These are phyloP conservation scores for Chascanopsetta lugubris DNA, from an alignment of 2,113 vertebrate genomes.

Conservation along the genomic window DNA sequence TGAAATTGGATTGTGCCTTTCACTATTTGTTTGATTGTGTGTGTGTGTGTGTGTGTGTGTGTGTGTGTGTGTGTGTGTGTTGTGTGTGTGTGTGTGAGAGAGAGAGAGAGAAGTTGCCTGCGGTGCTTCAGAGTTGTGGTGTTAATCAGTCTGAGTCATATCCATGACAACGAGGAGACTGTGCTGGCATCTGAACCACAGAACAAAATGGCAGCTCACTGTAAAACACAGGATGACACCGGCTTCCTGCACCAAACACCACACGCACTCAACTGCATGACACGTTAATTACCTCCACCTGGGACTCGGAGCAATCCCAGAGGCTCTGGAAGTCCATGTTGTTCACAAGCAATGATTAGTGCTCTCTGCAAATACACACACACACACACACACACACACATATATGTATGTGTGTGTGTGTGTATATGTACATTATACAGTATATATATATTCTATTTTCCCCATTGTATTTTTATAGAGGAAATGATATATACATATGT, in stretches of 20 bases:
- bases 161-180: constrained; percentile 77
- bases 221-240: constrained; percentile 46
- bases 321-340: not conserved
- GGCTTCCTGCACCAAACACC: constrained; percentile 35
- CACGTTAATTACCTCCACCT: not conserved
- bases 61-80: constrained; percentile 11
- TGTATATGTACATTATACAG: too few relatives aligned
- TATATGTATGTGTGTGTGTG: too few relatives aligned
- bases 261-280: not conserved
- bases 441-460: too few relatives aligned
- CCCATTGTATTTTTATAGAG: too few relatives aligned
- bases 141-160: constrained; percentile 76
- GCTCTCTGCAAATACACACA: too few relatives aligned
- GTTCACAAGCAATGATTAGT: too few relatives aligned
- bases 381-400: too few relatives aligned
- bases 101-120: constrained; percentile 30
- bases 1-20: constrained; percentile 24
- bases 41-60: constrained; percentile 20
- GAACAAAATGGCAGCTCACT: constrained; percentile 71
- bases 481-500: too few relatives aligned
- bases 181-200: constrained; percentile 70
- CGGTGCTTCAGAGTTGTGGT: constrained; percentile 58
- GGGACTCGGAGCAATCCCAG: constrained; percentile 8
- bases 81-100: constrained; percentile 11
- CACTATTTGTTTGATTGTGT: constrained; percentile 22